A percentile compares a stretch with the other conserved stretches of the same genome.
phyloP scores from a whole-genome alignment of 2,113 vertebrate species.

The Aspiorhynchus laticeps region DNA sequence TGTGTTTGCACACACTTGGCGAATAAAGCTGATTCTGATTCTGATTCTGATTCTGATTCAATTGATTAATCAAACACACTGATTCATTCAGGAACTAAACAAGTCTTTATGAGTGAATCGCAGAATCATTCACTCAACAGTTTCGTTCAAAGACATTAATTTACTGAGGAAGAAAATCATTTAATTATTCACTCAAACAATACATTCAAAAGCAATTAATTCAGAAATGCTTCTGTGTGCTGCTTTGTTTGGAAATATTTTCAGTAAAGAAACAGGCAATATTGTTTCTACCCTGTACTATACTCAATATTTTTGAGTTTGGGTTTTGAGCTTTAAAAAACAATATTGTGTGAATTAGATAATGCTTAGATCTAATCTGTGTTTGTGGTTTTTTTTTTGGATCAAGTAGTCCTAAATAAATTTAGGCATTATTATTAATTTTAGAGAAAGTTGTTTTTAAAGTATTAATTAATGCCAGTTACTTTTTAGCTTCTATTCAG shows the following conservation, averaged over 20 bases:
- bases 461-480: neutral
- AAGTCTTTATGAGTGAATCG: neutral
- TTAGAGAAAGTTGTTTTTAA: neutral
- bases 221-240: neutral
- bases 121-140: neutral
- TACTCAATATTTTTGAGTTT: neutral
- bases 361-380: neutral
- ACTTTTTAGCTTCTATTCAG: neutral
- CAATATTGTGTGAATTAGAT: neutral
- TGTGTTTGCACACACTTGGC: no score
- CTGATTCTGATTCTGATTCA: no score
- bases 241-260: neutral
- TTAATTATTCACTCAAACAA: neutral
- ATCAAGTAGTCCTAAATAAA: neutral
- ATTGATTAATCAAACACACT: neutral
- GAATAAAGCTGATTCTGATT: no score
- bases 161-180: neutral
- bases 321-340: neutral
- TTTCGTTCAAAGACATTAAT: neutral
- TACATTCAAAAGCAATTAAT: neutral
- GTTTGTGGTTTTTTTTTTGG: neutral
- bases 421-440: neutral
- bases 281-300: neutral
- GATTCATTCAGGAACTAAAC: neutral
- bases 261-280: neutral